Percentiles rank a stretch among this genome's conserved stretches.
Conservation (phyloP, 30 jellyfish, hydroid and myxozoan genomes). For the Calvadosia cruxmelitensis region DNA sequence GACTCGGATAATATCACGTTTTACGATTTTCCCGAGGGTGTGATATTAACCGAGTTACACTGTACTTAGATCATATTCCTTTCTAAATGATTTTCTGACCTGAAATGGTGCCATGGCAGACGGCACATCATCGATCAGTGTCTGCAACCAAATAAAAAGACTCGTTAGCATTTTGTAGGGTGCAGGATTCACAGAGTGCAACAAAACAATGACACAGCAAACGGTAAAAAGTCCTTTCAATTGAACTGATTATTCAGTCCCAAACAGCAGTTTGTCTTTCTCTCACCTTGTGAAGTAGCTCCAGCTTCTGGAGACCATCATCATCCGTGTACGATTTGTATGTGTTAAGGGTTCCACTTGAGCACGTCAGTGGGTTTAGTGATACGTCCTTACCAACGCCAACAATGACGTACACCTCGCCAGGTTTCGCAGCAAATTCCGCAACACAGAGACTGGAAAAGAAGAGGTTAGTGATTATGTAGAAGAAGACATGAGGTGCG, state of each 20-base stretch:
- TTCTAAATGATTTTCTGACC: too few relatives aligned
- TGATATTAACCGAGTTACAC: too few relatives aligned
- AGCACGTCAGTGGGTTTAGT: conserved; percentile 75
- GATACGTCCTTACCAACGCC: conserved; percentile 72
- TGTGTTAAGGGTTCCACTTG: conserved; percentile 67
- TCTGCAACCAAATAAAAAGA: conserved; percentile 11
- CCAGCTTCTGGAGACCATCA: conserved; percentile 38
- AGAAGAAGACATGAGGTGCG: too few relatives aligned
- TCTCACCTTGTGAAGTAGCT: conserved; percentile 64
- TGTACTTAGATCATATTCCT: too few relatives aligned
- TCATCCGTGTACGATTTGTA: conserved; percentile 46
- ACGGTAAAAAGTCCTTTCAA: too few relatives aligned
- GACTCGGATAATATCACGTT: too few relatives aligned
- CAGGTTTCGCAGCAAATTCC: conserved; percentile 72
- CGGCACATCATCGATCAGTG: conserved; percentile 92
- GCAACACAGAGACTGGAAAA: conserved; percentile 61
- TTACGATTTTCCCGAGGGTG: too few relatives aligned
- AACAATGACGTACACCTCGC: conserved; percentile 74
- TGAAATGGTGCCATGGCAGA: conserved; percentile 68
- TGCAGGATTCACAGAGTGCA: too few relatives aligned
- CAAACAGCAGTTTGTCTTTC: too few relatives aligned
- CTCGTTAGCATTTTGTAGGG: not conserved
- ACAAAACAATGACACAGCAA: not conserved
- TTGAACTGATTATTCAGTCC: too few relatives aligned
- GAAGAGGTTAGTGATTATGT: not conserved